phyloP scores from a whole-genome alignment of 1,140 invertebrate species.

The Ditylenchus dipsaci region DNA sequence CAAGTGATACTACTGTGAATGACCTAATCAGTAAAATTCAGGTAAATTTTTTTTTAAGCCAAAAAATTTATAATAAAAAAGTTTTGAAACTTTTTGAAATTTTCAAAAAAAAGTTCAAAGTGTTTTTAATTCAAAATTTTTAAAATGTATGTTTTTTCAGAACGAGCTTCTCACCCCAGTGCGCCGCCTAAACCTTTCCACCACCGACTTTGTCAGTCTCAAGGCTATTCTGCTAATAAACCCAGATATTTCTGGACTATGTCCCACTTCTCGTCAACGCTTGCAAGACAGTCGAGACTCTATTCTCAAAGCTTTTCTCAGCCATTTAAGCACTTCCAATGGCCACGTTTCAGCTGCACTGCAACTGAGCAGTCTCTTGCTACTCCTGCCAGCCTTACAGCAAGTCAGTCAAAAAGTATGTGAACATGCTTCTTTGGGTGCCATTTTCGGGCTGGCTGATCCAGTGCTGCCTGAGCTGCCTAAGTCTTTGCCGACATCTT shows the following conservation, averaged over 20 bases:
- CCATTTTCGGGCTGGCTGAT: constrained; percentile 48
- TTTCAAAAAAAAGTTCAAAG: no score
- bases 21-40: constrained; percentile 32
- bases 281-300: constrained; percentile 46
- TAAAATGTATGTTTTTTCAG: constrained; percentile 1
- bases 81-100: no score
- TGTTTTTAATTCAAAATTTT: no score
- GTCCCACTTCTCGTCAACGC: constrained; percentile 30
- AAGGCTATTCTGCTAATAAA: constrained; percentile 46
- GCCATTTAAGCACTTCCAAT: constrained; percentile 40
- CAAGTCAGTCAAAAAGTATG: constrained; percentile 28
- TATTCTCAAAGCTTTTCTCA: constrained; percentile 47
- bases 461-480: background rate
- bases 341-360: constrained; percentile 12
- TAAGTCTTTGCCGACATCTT: no score
- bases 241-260: constrained; percentile 42
- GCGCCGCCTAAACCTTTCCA: constrained; percentile 37
- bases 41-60: background rate
- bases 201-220: constrained; percentile 43
- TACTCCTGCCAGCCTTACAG: constrained; percentile 44
- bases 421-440: constrained; percentile 34
- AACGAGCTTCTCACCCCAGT: constrained; percentile 49
- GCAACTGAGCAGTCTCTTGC: constrained; percentile 45
- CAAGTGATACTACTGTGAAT: constrained; percentile 10
- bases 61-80: background rate